Conservation (phyloP, 2,113 vertebrate genomes). For the Girardinichthys multiradiatus region DNA sequence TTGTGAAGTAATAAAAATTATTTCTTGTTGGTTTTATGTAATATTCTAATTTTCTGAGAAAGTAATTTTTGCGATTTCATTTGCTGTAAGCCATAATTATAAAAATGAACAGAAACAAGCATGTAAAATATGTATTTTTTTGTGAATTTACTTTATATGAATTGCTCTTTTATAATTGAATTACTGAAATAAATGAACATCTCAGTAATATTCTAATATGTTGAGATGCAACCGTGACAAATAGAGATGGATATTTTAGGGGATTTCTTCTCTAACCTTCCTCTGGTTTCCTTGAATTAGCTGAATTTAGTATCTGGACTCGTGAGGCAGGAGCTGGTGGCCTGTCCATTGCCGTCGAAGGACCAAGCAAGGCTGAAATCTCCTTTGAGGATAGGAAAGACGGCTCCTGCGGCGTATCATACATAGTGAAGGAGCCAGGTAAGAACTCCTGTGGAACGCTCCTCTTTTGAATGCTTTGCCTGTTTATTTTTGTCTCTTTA, state of each 20-base stretch:
- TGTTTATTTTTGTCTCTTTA: background rate
- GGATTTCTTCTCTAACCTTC: background rate
- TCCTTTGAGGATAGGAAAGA: constrained; percentile 94
- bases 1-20: background rate
- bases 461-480: background rate
- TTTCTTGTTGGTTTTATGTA: background rate
- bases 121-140: background rate
- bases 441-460: background rate
- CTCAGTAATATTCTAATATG: background rate
- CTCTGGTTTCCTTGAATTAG: constrained; percentile 59
- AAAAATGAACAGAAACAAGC: background rate
- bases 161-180: background rate
- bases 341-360: constrained; percentile 91
- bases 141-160: background rate
- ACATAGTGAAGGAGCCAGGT: constrained; percentile 93
- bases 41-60: background rate
- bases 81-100: background rate
- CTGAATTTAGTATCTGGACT: constrained; percentile 95
- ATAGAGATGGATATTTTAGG: no score
- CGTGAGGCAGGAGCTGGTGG: constrained; percentile 92
- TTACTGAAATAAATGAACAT: background rate
- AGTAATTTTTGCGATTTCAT: background rate
- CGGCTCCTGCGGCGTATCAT: constrained; percentile 91
- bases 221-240: background rate
- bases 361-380: constrained; percentile 93